Base-by-base conservation (phyloP, 2,797 vertebrate genomes). In the Anableps anableps region DNA sequence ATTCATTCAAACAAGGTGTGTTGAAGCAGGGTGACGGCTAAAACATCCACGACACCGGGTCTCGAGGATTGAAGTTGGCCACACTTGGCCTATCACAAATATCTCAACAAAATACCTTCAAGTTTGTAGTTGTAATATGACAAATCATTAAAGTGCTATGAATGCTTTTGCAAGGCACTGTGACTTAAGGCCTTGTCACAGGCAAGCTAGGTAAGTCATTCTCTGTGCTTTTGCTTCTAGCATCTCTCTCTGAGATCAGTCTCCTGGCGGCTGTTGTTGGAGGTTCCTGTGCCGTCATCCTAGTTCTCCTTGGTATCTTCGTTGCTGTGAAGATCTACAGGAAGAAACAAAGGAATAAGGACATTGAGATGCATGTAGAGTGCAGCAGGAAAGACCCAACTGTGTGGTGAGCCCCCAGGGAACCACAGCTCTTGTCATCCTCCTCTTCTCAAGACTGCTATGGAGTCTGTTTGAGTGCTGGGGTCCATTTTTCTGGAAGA, bases 231-330 rank as follows among this genome's bases (percentile, higher is more conserved):
- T 74, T 72, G 36, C 48, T 74, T 31, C 55, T 45, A 94, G 93
- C n/a, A 4, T 29, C 84, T 29, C 0, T 95, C 86, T 98, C 98
- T 0, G 97, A 99, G 88, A 96, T 98, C 58, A 83, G 93, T 76
- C 91, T 98, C 83, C 91, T 99, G 95, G 94, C 93, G 0, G 79
- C 96, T n/a, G 94, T 94, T 29, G 95, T 97, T 0, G 97, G 97
- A 4, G 95, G 93, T 0, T 91, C 96, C 77, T 97, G 96, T 5
- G 90, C 38, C 0, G 2, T 97, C 26, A 95, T 98, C 91, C 89
- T 99, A 66, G 0, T 97, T n/a, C 10, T 97, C 48, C 96, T 99
- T 2, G 58, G 76, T 0, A 79, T 87, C 1, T 87, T 95, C 11
- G 84, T 98, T 6, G 36, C 88, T 0, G 94, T 96, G 55, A 96